phyloP scores from a whole-genome alignment of 2,797 vertebrate species.

The Menidia menidia region DNA sequence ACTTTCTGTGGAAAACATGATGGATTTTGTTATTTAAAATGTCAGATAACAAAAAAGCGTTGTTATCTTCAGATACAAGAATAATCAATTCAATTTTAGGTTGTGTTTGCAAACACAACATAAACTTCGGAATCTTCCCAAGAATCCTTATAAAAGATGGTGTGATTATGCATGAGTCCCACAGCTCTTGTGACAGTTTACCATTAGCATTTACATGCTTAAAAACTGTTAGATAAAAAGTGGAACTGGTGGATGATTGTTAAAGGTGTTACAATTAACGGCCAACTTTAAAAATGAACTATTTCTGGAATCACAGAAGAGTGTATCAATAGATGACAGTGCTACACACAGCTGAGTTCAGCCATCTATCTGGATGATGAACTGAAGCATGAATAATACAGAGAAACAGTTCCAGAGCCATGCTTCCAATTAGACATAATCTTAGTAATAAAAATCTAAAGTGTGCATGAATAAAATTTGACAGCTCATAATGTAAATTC shows the following conservation, averaged over 20 bases:
- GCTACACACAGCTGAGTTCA: not conserved
- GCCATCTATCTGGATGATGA: not conserved
- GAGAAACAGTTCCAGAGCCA: not conserved
- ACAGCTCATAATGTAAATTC: not conserved
- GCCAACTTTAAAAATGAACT: not conserved
- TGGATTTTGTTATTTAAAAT: too few relatives aligned
- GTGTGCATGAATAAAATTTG: not conserved
- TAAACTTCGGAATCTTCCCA: too few relatives aligned
- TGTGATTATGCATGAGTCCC: not conserved
- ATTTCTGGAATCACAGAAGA: not conserved
- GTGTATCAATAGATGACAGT: not conserved
- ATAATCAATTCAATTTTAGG: not conserved
- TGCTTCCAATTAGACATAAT: constrained; percentile 6
- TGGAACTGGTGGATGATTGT: not conserved
- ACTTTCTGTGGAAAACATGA: too few relatives aligned
- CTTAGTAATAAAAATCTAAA: constrained; percentile 5
- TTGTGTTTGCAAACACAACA: not conserved
- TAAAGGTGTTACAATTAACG: not conserved
- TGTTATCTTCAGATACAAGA: not conserved
- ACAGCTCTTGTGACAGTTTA: not conserved
- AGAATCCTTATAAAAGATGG: not conserved
- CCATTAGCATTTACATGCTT: not conserved
- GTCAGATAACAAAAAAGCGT: too few relatives aligned
- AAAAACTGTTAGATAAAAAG: not conserved
- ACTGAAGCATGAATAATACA: constrained; percentile 1